Conservation (phyloP, 1,140 invertebrate genomes). For the Aphelenchoides avenae region DNA sequence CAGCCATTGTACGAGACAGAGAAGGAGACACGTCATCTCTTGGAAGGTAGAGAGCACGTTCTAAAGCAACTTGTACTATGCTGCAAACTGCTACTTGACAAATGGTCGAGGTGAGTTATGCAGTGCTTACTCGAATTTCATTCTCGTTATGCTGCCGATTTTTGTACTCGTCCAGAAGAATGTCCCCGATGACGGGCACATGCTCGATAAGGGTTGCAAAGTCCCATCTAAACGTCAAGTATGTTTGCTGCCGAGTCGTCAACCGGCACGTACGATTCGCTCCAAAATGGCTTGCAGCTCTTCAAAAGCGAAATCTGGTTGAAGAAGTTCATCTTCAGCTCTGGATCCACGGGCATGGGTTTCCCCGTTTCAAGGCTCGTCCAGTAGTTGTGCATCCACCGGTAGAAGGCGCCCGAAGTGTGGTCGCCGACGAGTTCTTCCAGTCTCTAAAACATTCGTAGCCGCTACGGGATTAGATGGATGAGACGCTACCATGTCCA, state of each 20-base stretch:
- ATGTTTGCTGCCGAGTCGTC: background rate
- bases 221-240: constrained; percentile 4
- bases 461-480: background rate
- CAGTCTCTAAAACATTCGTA: constrained; percentile 20
- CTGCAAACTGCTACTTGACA: constrained; percentile 11
- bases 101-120: too few relatives aligned
- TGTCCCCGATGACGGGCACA: constrained; percentile 36
- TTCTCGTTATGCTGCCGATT: constrained; percentile 18
- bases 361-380: constrained; percentile 17
- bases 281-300: constrained; percentile 9
- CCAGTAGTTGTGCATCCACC: constrained; percentile 20
- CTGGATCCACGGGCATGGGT: constrained; percentile 12
- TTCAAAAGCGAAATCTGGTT: constrained; percentile 10
- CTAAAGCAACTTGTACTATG: constrained; percentile 11
- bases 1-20: constrained; percentile 41
- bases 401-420: constrained; percentile 18
- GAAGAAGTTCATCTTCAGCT: constrained; percentile 10
- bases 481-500: constrained; percentile 14
- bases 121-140: constrained; percentile 9
- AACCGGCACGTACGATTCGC: constrained; percentile 14
- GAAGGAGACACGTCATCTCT: constrained; percentile 32
- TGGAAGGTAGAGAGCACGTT: constrained; percentile 34
- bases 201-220: constrained; percentile 23
- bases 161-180: constrained; percentile 29
- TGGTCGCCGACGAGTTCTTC: constrained; percentile 28